A percentile compares a stretch with the other conserved stretches of the same genome.
Evolutionary conservation across 2,797 vertebrate species (phyloP).

Genomic region (Aeoliscus strigatus): DNA sequence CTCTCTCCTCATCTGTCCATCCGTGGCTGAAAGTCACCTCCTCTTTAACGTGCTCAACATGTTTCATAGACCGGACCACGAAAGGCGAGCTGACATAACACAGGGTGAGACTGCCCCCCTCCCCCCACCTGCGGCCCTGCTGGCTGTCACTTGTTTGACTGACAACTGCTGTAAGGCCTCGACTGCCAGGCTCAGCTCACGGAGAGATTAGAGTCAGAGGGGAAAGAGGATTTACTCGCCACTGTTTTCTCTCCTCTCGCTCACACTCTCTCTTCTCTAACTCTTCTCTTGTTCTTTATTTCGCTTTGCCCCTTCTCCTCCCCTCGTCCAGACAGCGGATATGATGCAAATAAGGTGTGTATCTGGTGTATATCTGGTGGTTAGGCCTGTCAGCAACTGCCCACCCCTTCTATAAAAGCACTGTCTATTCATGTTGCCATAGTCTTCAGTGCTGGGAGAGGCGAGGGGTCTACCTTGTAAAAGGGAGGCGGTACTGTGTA

Average conservation of each 20-base stretch:
- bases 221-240: conserved; percentile 72
- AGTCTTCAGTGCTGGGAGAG: too few species aligned
- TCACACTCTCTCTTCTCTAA: conserved; percentile 16
- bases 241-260: conserved; percentile 26
- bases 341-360: too few species aligned
- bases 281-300: conserved; percentile 27
- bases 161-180: conserved; percentile 55
- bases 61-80: conserved; percentile 7
- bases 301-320: conserved; percentile 11
- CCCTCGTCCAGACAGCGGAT: too few species aligned
- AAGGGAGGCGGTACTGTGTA: too few species aligned
- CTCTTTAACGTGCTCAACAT: conserved; percentile 19
- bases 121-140: conserved; percentile 33
- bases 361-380: too few species aligned
- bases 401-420: too few species aligned
- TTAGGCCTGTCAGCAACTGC: too few species aligned
- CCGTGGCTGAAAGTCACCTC: conserved; percentile 7
- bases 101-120: conserved; percentile 20
- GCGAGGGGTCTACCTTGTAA: too few species aligned
- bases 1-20: not conserved
- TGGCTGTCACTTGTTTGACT: conserved; percentile 47
- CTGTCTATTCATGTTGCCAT: too few species aligned
- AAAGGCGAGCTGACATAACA: conserved; percentile 6
- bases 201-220: conserved; percentile 68
- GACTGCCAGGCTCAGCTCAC: conserved; percentile 44